Percentiles rank a stretch among this genome's conserved stretches.
phyloP scores from a whole-genome alignment of 1,140 invertebrate species.

The Trichonephila clavipes region DNA sequence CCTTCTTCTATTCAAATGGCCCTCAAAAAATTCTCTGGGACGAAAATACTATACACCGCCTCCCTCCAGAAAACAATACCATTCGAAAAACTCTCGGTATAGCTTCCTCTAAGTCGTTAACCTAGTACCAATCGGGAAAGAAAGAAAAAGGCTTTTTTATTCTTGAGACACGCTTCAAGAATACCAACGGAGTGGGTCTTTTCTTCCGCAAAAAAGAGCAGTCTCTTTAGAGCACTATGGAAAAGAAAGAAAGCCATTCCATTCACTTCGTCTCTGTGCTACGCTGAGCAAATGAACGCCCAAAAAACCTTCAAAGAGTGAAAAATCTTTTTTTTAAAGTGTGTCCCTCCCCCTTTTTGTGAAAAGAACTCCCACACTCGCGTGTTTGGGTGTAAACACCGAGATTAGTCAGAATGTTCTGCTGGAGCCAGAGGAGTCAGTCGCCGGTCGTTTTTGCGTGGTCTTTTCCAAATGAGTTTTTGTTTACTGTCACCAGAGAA shows the following conservation, averaged over 20 bases:
- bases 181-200: background rate
- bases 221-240: background rate
- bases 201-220: background rate
- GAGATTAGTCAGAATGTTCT: constrained; percentile 37
- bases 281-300: constrained; percentile 27
- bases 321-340: background rate
- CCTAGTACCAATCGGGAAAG: background rate
- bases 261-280: constrained; percentile 30
- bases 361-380: constrained; percentile 42
- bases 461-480: background rate
- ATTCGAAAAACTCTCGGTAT: background rate
- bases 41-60: background rate
- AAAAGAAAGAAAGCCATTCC: constrained; percentile 36
- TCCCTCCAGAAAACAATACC: background rate
- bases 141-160: background rate
- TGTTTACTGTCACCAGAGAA: no score
- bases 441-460: background rate
- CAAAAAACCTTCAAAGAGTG: constrained; percentile 46
- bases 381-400: constrained; percentile 34
- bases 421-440: background rate
- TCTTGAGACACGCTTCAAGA: constrained; percentile 21
- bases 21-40: background rate
- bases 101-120: background rate
- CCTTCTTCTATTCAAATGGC: background rate
- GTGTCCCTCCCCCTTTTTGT: constrained; percentile 14